Base-by-base conservation (phyloP, 2,113 vertebrate species). In the Triplophysa dalaica region DNA sequence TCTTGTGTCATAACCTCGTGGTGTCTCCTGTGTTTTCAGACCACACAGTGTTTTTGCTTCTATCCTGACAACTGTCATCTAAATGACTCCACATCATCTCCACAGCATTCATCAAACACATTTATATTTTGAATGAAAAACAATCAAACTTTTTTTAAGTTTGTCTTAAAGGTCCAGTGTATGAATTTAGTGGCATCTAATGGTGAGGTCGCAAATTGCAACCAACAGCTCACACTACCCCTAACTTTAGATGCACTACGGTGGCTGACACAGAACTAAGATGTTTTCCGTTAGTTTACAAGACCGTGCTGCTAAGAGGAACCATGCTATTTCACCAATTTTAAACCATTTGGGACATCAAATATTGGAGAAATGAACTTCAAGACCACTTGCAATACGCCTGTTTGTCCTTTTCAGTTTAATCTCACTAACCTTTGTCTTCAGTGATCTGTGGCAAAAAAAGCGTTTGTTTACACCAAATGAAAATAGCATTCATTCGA, bases 401-500 rank as follows among this genome's bases (percentile, higher is more conserved):
- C 22, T 61, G 43, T 22, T 52, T 62, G 48, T 72, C 14, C 38
- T 80, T 54, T 65, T 43, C 78, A 33, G 54, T 66, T 45, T 58
- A 61, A 73, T 41, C 6, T 66, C 52, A n/a, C 4, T 73, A n/a
- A 72, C 10, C 38, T 50, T 10, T 11, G 33, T 14, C 8, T 41
- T 50, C 50, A 60, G 66, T 45, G 75, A 61, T 13, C 26, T 48
- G 5, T 38, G 54, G 8, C 29, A 62, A 8, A 75, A 24, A 56
- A 16, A 73, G 29, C 63, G 33, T 10, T 75, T 78, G 76, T 63
- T 62, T 69, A 61, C 56, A 22, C 24, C 19, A 1, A 48, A 13
- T 54, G 66, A 78, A 78, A 78, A 65, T 60, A 69, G 48, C 26
- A 1, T 52, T 48, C 54, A 60, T 75, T 9, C 6, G 29, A 69